These are phyloP conservation scores for Dione vanillae DNA, from an alignment of 2,888 invertebrate genomes.

Conservation along the genomic window DNA sequence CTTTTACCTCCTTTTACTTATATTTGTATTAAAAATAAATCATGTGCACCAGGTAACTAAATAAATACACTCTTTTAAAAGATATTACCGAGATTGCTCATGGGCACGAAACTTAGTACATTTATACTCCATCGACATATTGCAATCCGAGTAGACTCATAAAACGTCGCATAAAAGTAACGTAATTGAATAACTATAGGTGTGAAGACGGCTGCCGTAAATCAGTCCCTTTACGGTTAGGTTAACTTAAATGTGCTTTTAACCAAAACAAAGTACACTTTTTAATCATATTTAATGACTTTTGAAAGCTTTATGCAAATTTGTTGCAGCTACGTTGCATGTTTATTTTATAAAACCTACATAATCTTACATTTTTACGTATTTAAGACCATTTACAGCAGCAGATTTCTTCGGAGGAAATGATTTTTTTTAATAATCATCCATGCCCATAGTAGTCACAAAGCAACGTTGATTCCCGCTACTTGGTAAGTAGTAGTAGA, in stretches of 20 bases:
- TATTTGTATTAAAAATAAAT: too few relatives aligned
- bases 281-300: neutral
- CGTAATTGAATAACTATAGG: slow-evolving; percentile 46
- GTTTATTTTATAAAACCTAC: neutral
- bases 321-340: neutral
- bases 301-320: neutral
- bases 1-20: too few relatives aligned
- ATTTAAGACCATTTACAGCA: too few relatives aligned
- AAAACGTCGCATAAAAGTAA: slow-evolving; percentile 40
- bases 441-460: too few relatives aligned
- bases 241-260: slow-evolving; percentile 1
- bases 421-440: too few relatives aligned
- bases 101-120: neutral
- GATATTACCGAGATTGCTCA: neutral
- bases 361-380: neutral
- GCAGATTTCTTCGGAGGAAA: too few relatives aligned
- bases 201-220: slow-evolving; percentile 36
- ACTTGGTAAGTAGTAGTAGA: too few relatives aligned
- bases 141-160: slow-evolving; percentile 34
- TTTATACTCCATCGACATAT: slow-evolving; percentile 35
- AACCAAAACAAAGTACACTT: neutral
- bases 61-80: neutral
- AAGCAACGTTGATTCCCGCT: too few relatives aligned
- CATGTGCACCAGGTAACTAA: neutral
- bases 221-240: slow-evolving; percentile 32